These are phyloP conservation scores for Bombyx mori DNA, from an alignment of 1,140 invertebrate species.

Conservation along the genomic window DNA sequence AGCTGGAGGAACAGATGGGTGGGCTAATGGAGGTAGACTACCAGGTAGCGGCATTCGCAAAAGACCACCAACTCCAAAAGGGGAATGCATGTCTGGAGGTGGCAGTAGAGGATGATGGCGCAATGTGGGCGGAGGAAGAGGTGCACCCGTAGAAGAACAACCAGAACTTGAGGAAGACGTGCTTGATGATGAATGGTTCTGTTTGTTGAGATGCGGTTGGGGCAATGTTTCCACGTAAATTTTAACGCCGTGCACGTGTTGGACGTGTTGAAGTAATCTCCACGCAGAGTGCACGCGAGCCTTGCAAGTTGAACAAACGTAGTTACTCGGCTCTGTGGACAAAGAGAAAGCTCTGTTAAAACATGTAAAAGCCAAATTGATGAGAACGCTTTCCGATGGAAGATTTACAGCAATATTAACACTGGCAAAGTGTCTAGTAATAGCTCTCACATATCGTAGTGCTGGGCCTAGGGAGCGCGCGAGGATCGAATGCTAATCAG, in stretches of 20 bases:
- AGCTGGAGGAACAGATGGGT: slow-evolving; percentile 75
- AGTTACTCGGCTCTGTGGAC: slow-evolving; percentile 94
- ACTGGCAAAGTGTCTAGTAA: slow-evolving; percentile 68
- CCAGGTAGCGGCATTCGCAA: slow-evolving; percentile 76
- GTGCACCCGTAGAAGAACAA: slow-evolving; percentile 73
- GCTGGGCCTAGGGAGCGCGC: slow-evolving; percentile 60
- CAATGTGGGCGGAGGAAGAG: slow-evolving; percentile 73
- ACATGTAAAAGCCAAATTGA: slow-evolving; percentile 17
- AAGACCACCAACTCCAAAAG: slow-evolving; percentile 77
- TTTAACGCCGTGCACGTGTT: slow-evolving; percentile 93
- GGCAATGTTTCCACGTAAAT: slow-evolving; percentile 86
- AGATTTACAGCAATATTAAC: slow-evolving; percentile 68
- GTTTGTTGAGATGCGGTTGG: slow-evolving; percentile 58
- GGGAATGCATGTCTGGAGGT: slow-evolving; percentile 76
- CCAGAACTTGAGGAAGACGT: slow-evolving; percentile 73
- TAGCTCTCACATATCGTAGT: slow-evolving; percentile 69
- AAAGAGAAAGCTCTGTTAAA: slow-evolving; percentile 45
- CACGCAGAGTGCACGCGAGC: slow-evolving; percentile 91
- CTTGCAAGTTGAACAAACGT: slow-evolving; percentile 95
- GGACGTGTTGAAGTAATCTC: slow-evolving; percentile 94
- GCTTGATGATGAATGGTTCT: slow-evolving; percentile 69
- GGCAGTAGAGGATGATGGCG: slow-evolving; percentile 76
- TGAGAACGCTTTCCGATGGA: slow-evolving; percentile 41
- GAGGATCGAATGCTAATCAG: slow-evolving; percentile 58
- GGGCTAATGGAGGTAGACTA: slow-evolving; percentile 72